A percentile compares a stretch with the other conserved stretches of the same genome.
Evolutionary conservation across 2,113 vertebrate species (phyloP).

Genomic region (Grus americana): DNA sequence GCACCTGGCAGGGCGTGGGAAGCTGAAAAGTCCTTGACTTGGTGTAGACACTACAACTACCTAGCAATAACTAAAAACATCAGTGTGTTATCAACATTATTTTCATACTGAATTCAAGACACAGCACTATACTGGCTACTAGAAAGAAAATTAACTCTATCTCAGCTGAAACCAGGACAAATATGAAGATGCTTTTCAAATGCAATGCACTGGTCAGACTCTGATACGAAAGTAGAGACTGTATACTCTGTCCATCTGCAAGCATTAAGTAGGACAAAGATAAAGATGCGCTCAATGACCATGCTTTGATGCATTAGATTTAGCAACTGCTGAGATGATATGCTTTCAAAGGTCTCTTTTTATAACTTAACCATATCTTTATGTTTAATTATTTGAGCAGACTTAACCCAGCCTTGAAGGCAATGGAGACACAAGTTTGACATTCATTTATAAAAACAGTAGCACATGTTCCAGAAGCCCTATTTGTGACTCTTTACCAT

Average conservation of each 20-base stretch:
- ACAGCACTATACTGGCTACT: too few relatives aligned
- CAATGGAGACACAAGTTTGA: neutral
- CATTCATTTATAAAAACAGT: neutral
- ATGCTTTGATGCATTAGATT: neutral
- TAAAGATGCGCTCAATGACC: neutral
- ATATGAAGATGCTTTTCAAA: neutral
- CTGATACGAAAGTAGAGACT: fast-evolving
- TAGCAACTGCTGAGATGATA: neutral
- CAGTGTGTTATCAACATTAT: too few relatives aligned
- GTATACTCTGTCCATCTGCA: neutral
- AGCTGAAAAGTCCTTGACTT: too few relatives aligned
- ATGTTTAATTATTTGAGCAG: neutral
- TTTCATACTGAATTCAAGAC: too few relatives aligned
- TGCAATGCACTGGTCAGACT: neutral
- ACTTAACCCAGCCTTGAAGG: neutral
- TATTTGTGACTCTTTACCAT: neutral
- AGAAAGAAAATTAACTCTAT: too few relatives aligned
- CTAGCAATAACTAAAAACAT: too few relatives aligned
- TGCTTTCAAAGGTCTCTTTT: too few relatives aligned
- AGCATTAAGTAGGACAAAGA: neutral
- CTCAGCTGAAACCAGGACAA: too few relatives aligned
- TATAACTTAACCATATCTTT: neutral
- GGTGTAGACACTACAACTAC: too few relatives aligned
- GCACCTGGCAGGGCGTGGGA: too few relatives aligned
- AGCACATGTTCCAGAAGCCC: neutral